Percentiles rank a stretch among this genome's conserved stretches.
These are phyloP conservation scores for Microhierax caerulescens DNA, from an alignment of 2,797 vertebrate genomes.

Conservation along the genomic window DNA sequence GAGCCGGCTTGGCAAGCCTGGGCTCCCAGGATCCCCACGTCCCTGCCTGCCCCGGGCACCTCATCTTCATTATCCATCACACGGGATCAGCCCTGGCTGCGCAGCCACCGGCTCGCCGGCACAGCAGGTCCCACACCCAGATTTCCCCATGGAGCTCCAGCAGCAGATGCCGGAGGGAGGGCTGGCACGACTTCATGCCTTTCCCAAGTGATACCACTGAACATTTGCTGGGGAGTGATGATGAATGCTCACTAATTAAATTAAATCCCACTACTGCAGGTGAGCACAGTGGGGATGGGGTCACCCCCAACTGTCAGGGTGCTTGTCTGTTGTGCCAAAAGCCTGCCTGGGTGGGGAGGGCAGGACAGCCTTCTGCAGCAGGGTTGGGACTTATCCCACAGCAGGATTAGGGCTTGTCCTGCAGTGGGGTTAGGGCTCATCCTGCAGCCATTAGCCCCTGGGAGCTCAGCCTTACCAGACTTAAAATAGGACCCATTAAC, in stretches of 20 bases:
- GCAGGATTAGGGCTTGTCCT: not conserved
- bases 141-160: not conserved
- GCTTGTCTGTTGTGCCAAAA: not conserved
- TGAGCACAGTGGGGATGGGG: rapidly evolving
- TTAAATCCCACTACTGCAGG: not conserved
- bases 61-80: not conserved
- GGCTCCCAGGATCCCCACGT: rapidly evolving
- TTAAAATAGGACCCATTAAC: not conserved
- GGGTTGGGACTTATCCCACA: not conserved
- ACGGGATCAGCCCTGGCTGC: rapidly evolving
- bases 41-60: not conserved
- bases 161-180: not conserved
- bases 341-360: not conserved
- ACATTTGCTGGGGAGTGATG: not conserved
- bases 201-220: rapidly evolving
- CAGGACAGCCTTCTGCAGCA: not conserved
- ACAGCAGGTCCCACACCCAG: not conserved
- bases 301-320: not conserved
- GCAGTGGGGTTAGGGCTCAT: not conserved
- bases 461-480: not conserved
- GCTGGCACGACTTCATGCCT: not conserved
- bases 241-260: not conserved
- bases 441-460: not conserved
- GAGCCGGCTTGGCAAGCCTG: not conserved
- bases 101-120: not conserved